Base-by-base conservation (phyloP, 2,797 vertebrate genomes). In the Lithobates pipiens region DNA sequence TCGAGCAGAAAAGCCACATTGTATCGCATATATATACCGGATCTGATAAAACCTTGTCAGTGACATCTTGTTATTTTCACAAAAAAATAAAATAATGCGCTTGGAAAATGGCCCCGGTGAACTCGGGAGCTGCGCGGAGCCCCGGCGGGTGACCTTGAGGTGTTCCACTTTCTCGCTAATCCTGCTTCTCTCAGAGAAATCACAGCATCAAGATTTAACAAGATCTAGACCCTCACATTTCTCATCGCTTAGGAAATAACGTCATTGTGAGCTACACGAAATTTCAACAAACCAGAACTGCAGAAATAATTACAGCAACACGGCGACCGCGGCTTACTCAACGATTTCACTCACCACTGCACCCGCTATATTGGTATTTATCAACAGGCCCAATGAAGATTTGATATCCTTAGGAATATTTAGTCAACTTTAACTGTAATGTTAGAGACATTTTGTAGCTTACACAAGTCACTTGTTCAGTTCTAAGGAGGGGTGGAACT, bases 1-100 rank as follows among this genome's bases (percentile, higher is more conserved):
- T 3, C 18, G 9, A 25, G 50, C 69, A 27, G 44, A 5, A 65
- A 25, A 72, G 69, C 79, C 6, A 11, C 69, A 21, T 54, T n/a
- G 11, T 27, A 15, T 61, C 13, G 13, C 71, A 8, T 42, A 44
- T 72, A 8, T 42, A 44, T 72, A 18, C 21, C 46, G 6, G 69
- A 63, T 72, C 72, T 61, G 36, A 5, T 63, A 72, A 72, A 39
- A 72, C 70, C 70, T 72, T 80, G 46, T 36, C 29, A 13, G 7
- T 25, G 15, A 81, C 79, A 73, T 80, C 67, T 81, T 81, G 78
- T 80, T 80, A 73, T 81, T 81, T 81, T 44, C 39, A 65, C 61
- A 13, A 3, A 3, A 50, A 50, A 29, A 11, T n/a, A 46, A 61
- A 61, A 65, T 3, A 39, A 73, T 81, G 46, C 63, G 46, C 46